Evolutionary conservation across 1,140 invertebrate species (phyloP).

Genomic region (Paraescarpia echinospica): DNA sequence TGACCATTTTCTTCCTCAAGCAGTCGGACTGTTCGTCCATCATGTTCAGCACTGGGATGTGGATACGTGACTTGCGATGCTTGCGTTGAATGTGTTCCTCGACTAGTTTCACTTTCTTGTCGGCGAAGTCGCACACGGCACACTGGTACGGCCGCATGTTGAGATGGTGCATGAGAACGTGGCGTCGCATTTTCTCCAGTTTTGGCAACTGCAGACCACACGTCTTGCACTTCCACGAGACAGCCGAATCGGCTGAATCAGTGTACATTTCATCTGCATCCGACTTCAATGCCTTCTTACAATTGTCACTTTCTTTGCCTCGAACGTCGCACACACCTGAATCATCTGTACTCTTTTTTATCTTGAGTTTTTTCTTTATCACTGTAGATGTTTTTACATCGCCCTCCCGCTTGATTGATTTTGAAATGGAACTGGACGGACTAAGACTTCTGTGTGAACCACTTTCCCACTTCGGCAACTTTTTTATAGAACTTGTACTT

Average conservation of each 20-base stretch:
- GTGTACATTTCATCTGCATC: not conserved
- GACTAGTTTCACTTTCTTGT: not conserved
- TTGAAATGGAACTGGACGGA: not conserved
- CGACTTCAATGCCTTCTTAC: not conserved
- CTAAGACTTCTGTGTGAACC: not conserved
- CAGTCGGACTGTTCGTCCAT: not conserved
- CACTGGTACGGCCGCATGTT: not conserved
- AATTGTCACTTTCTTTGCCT: not conserved
- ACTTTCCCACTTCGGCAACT: not conserved
- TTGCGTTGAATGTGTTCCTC: not conserved
- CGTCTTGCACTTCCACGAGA: not conserved
- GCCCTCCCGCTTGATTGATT: not conserved
- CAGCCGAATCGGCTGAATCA: not conserved
- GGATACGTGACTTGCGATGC: not conserved
- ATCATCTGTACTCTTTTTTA: not conserved
- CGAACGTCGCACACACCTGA: not conserved
- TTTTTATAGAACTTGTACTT: not conserved
- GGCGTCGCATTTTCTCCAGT: not conserved
- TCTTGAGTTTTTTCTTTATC: not conserved
- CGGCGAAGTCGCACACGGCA: constrained; percentile 2
- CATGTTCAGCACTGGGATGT: not conserved
- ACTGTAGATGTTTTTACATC: not conserved
- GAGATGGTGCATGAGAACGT: not conserved
- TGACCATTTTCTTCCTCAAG: not conserved
- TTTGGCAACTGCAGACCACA: not conserved